Percentiles rank a stretch among this genome's conserved stretches.
Conservation (phyloP, 2,888 invertebrate species). For the Diarsia dahlii region DNA sequence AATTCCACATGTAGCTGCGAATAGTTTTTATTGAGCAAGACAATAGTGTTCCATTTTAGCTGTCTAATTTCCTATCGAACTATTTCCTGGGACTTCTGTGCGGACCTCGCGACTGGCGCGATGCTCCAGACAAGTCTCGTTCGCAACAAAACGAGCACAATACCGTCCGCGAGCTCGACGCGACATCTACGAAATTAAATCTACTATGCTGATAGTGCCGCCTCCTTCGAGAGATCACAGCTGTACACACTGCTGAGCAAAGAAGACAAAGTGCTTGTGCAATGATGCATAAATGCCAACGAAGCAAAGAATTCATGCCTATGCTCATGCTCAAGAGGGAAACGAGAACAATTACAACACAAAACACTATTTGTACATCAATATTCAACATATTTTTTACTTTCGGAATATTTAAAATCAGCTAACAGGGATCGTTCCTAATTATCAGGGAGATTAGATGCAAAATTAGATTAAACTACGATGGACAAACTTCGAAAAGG, state of each 20-base stretch:
- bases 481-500: not conserved
- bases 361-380: not conserved
- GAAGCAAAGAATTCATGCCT: no score
- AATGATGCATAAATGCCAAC: not conserved
- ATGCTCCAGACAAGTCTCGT: slow-evolving; percentile 7
- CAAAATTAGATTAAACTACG: not conserved
- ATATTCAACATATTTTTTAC: not conserved
- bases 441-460: not conserved
- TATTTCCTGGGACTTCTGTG: slow-evolving; percentile 15
- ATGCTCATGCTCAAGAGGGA: not conserved
- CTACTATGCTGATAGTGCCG: slow-evolving; percentile 4
- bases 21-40: not conserved
- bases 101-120: not conserved
- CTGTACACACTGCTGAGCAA: not conserved
- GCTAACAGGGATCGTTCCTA: not conserved
- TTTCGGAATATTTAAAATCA: not conserved
- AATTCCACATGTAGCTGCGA: not conserved
- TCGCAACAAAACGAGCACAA: slow-evolving; percentile 4
- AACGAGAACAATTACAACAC: not conserved
- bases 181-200: slow-evolving; percentile 46
- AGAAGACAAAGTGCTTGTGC: not conserved
- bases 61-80: not conserved
- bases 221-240: not conserved
- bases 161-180: not conserved
- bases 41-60: not conserved